These are phyloP conservation scores for Lepilemur ruficaudatus DNA, from an alignment of 2,797 vertebrate genomes.

Conservation along the genomic window DNA sequence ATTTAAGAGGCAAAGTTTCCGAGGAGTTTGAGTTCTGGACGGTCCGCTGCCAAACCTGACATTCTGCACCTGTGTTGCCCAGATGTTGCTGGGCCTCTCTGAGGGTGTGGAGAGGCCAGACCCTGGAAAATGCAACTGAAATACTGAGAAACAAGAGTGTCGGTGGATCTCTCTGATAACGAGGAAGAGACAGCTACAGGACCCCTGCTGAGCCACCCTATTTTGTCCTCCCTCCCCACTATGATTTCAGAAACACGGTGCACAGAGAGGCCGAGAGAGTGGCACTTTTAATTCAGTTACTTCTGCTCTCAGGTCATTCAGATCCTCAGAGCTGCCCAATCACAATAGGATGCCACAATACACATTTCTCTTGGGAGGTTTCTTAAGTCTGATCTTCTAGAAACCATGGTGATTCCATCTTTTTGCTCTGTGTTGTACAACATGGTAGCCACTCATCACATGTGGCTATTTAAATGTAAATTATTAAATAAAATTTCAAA, in stretches of 20 bases:
- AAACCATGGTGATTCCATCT: neutral
- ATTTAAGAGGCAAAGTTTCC: neutral
- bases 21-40: neutral
- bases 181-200: neutral
- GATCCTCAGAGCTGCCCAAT: neutral
- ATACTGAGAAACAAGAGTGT: neutral
- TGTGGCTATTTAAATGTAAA: neutral
- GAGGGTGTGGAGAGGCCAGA: neutral
- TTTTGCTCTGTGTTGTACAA: neutral
- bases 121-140: neutral
- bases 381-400: neutral
- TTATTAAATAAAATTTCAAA: neutral
- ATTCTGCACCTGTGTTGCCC: neutral
- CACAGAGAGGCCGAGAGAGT: neutral
- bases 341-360: neutral
- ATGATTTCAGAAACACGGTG: neutral
- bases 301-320: neutral
- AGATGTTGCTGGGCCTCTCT: neutral
- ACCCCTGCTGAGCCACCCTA: neutral
- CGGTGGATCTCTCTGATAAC: neutral
- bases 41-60: neutral
- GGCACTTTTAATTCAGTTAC: neutral
- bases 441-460: neutral
- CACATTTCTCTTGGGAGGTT: neutral
- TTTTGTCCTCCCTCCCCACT: neutral